Conservation (phyloP, 2,888 invertebrate species). For the Neelides folsomi region DNA sequence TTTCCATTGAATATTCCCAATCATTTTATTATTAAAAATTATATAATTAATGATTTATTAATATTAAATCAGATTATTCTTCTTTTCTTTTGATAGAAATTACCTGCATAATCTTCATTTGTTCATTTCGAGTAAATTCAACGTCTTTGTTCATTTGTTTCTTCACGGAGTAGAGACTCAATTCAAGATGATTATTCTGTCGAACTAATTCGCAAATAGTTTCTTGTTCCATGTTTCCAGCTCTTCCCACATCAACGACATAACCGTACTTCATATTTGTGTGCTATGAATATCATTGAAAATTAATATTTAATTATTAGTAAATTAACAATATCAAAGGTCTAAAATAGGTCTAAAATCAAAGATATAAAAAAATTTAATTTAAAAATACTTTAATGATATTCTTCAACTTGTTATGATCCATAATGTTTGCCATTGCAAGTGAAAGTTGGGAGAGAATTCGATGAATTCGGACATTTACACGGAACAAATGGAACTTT, state of each 20-base stretch:
- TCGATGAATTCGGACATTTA: conserved; percentile 52
- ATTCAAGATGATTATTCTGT: conserved; percentile 69
- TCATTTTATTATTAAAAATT: background rate
- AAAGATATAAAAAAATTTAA: background rate
- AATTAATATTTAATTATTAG: no score
- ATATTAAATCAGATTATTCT: no score
- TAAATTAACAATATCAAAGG: no score
- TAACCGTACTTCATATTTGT: conserved; percentile 31
- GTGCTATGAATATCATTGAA: no score
- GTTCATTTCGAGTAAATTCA: conserved; percentile 42
- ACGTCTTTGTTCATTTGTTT: conserved; percentile 41
- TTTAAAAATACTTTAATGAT: conserved; percentile 40
- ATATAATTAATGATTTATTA: no score
- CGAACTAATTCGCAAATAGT: conserved; percentile 46
- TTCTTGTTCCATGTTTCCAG: conserved; percentile 30
- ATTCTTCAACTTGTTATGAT: conserved; percentile 50
- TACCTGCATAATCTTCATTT: conserved; percentile 53
- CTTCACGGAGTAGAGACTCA: conserved; percentile 46
- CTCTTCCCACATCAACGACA: conserved; percentile 21
- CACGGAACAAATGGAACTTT: conserved; percentile 47
- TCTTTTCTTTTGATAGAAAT: conserved; percentile 23
- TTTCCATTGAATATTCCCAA: background rate
- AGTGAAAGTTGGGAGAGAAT: conserved; percentile 71
- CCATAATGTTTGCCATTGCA: conserved; percentile 62
- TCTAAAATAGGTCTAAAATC: no score